Conservation (phyloP, 2,888 invertebrate species). For the Thalpophila matura region DNA sequence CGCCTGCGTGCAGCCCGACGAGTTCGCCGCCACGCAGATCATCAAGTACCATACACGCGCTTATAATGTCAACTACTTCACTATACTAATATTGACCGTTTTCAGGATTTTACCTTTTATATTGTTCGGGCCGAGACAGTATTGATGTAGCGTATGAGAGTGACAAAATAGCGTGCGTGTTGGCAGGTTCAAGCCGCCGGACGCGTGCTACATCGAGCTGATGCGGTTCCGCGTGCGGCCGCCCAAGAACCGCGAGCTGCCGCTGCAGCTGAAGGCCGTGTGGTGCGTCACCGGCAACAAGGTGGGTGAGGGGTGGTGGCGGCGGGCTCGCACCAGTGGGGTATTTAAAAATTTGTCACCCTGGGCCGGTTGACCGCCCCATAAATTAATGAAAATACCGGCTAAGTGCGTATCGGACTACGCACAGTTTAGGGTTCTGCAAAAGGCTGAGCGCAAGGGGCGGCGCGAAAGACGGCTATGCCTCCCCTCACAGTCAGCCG, state of each 20-base stretch:
- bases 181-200: conserved; percentile 97
- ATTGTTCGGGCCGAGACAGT: no score
- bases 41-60: conserved; percentile 92
- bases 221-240: conserved; percentile 98
- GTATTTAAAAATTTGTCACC: no score
- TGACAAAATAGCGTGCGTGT: background rate
- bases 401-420: no score
- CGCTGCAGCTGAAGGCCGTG: conserved; percentile 97
- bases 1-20: conserved; percentile 97
- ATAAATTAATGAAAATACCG: no score
- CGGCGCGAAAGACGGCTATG: no score
- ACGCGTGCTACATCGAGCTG: conserved; percentile 99
- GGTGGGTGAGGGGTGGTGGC: conserved; percentile 76
- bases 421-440: no score
- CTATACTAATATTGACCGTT: no score
- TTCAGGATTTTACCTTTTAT: no score
- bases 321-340: background rate
- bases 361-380: no score
- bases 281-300: conserved; percentile 97
- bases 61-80: background rate
- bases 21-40: conserved; percentile 95
- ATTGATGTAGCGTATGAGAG: background rate
- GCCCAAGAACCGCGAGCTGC: conserved; percentile 98
- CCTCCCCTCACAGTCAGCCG: no score
- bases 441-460: no score